A percentile compares a stretch with the other conserved stretches of the same genome.
These are phyloP conservation scores for Mustela erminea DNA, from an alignment of 2,797 vertebrate species.

Conservation along the genomic window DNA sequence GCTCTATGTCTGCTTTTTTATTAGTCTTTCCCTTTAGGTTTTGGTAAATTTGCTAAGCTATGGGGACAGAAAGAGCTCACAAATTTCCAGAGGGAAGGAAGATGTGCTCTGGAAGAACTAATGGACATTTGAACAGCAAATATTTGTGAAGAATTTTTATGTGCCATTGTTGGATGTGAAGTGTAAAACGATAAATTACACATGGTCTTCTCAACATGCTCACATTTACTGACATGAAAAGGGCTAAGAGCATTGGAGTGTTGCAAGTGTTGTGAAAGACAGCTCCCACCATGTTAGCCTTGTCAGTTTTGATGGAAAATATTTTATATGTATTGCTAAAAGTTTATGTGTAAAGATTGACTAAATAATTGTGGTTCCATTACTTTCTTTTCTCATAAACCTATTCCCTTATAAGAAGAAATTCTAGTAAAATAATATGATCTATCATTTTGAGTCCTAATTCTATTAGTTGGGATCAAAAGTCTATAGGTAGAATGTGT, in stretches of 20 bases:
- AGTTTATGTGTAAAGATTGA: neutral
- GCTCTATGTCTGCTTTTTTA: neutral
- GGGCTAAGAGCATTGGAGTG: neutral
- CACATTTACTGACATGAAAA: neutral
- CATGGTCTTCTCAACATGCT: neutral
- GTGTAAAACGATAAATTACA: neutral
- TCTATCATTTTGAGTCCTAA: neutral
- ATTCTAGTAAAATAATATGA: neutral
- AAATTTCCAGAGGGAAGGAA: neutral
- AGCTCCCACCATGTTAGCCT: neutral
- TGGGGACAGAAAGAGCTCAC: neutral
- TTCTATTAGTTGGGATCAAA: conserved; percentile 50
- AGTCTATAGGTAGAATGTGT: neutral
- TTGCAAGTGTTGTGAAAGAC: neutral
- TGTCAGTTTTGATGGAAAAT: neutral
- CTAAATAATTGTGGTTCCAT: neutral
- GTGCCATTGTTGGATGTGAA: neutral
- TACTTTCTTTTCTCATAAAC: neutral
- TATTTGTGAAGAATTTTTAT: conserved; percentile 3
- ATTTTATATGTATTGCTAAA: neutral
- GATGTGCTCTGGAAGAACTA: neutral
- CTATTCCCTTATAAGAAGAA: neutral
- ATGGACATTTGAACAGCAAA: neutral
- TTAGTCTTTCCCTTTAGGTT: neutral
- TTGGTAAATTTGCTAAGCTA: neutral